These are phyloP conservation scores for Neogale vison DNA, from an alignment of 2,113 vertebrate genomes.

Conservation along the genomic window DNA sequence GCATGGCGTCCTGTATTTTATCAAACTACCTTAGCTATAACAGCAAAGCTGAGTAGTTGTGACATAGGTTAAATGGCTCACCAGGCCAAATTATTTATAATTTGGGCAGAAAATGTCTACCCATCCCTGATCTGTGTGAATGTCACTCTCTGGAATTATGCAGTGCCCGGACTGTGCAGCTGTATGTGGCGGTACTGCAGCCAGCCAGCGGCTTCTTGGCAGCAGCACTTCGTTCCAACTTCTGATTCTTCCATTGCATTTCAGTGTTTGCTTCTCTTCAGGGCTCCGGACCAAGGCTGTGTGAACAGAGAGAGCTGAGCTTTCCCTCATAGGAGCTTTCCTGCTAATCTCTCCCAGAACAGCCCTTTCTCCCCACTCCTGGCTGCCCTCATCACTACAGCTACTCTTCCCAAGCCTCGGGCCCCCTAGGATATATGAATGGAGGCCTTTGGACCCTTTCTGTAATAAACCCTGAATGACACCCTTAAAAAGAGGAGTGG, in stretches of 20 bases:
- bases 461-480: slow-evolving; percentile 56
- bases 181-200: too few species aligned
- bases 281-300: slow-evolving; percentile 11
- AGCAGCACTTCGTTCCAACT: not conserved
- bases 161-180: not conserved
- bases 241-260: not conserved
- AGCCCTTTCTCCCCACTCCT: not conserved
- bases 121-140: not conserved
- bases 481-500: slow-evolving; percentile 53
- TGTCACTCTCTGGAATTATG: not conserved
- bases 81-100: not conserved
- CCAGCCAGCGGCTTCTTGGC: not conserved
- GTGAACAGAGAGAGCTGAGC: not conserved
- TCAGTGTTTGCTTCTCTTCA: slow-evolving; percentile 29
- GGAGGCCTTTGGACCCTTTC: slow-evolving; percentile 41
- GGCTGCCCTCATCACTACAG: not conserved
- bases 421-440: not conserved
- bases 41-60: not conserved
- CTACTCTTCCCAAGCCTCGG: not conserved
- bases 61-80: not conserved
- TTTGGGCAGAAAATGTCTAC: not conserved
- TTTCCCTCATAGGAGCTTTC: not conserved
- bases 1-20: not conserved
- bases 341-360: not conserved
- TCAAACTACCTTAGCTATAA: not conserved